Conservation (phyloP, 2,797 vertebrate genomes). For the Macroramphosus scolopax region DNA sequence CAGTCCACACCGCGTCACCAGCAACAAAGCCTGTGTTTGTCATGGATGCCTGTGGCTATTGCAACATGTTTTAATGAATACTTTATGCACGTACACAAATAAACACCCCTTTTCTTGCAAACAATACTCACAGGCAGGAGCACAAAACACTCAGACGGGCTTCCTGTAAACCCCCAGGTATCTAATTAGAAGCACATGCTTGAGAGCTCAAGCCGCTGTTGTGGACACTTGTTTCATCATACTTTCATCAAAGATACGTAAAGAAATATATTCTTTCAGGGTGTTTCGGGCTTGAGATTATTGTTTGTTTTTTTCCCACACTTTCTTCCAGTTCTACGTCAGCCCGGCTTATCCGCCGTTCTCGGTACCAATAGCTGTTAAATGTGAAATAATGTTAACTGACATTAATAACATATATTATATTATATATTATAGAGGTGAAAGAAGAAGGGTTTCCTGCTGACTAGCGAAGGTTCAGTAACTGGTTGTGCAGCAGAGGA, state of each 20-base stretch:
- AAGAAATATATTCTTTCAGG: slow-evolving; percentile 26
- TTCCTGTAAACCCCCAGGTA: background rate
- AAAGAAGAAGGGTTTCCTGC: background rate
- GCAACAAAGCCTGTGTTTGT: background rate
- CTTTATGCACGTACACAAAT: background rate
- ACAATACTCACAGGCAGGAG: background rate
- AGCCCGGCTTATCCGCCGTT: background rate
- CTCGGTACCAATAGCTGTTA: no score
- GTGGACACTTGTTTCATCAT: slow-evolving; percentile 19
- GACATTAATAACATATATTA: no score
- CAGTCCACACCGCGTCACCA: background rate
- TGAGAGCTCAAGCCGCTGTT: slow-evolving; percentile 12
- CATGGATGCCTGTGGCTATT: background rate
- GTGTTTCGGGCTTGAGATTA: slow-evolving; percentile 21
- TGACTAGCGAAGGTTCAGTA: slow-evolving; percentile 1
- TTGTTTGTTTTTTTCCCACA: slow-evolving; percentile 37
- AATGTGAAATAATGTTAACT: no score
- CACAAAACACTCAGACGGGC: no score
- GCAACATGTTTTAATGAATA: background rate
- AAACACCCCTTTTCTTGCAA: background rate
- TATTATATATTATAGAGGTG: no score
- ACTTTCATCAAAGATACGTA: no score
- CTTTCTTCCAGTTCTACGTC: slow-evolving; percentile 15
- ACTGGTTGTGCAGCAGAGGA: slow-evolving; percentile 21
- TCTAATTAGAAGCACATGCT: no score